Evolutionary conservation across 2,888 invertebrate species (phyloP).

Genomic region (Mimumesa dahlbomi): DNA sequence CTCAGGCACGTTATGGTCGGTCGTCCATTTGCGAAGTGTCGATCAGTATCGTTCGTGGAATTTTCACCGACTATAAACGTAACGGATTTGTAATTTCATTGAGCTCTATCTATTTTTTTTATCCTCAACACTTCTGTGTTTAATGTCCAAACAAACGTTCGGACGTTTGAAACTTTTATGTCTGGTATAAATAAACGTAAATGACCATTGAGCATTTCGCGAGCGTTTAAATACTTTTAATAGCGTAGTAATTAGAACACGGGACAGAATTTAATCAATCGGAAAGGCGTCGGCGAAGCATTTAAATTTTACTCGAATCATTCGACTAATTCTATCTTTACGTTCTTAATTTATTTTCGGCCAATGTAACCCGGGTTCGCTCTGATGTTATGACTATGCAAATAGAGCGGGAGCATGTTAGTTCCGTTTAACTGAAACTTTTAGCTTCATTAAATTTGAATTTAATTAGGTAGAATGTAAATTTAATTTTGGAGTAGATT

Average conservation of each 20-base stretch:
- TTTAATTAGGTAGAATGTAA: conserved; percentile 29
- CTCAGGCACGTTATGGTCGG: background rate
- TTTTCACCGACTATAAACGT: background rate
- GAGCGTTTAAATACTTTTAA: background rate
- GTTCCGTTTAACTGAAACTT: conserved; percentile 11
- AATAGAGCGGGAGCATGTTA: conserved; percentile 1
- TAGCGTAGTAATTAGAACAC: background rate
- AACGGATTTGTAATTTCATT: background rate
- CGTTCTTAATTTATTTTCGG: background rate
- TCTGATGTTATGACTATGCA: background rate
- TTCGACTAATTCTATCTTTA: conserved; percentile 2
- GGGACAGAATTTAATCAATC: background rate
- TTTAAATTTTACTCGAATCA: background rate
- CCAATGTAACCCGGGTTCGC: background rate
- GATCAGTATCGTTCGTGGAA: background rate
- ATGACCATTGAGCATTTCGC: too few relatives aligned
- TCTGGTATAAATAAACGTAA: too few relatives aligned
- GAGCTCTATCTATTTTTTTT: background rate
- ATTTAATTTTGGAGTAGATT: conserved; percentile 27
- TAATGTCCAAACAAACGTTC: too few relatives aligned
- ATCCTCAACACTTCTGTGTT: too few relatives aligned
- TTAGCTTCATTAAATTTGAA: conserved; percentile 29
- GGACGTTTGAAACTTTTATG: too few relatives aligned
- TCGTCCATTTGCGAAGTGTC: background rate
- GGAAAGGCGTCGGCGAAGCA: too few relatives aligned